Conservation (phyloP, 64 coral and sea anemone species). For the Stichodactyla mertensii region DNA sequence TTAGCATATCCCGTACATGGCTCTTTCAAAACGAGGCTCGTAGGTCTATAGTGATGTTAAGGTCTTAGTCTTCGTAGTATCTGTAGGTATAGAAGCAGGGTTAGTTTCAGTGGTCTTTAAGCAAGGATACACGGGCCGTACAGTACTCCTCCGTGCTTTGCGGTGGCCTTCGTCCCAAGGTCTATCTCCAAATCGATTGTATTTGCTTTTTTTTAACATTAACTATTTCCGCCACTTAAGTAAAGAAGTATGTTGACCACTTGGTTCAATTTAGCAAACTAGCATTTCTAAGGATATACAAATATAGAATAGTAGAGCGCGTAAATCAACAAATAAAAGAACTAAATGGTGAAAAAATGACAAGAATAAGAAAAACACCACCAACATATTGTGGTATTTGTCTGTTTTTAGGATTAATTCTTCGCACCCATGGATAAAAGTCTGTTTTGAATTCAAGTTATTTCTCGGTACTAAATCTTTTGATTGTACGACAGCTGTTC, state of each 20-base stretch:
- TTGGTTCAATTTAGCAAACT: background rate
- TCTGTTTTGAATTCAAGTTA: too few relatives aligned
- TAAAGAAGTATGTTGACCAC: background rate
- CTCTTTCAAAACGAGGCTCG: too few relatives aligned
- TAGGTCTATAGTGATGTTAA: too few relatives aligned
- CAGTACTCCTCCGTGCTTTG: background rate
- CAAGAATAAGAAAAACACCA: background rate
- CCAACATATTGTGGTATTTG: too few relatives aligned
- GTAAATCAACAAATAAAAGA: background rate
- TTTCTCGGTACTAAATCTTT: too few relatives aligned
- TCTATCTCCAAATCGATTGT: background rate
- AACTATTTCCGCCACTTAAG: slow-evolving; percentile 1
- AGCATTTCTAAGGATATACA: background rate
- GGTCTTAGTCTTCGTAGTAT: too few relatives aligned
- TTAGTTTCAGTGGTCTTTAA: background rate
- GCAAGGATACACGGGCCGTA: background rate
- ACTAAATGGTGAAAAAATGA: background rate
- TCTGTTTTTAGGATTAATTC: too few relatives aligned
- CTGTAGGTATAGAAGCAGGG: too few relatives aligned
- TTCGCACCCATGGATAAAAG: too few relatives aligned
- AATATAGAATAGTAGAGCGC: background rate
- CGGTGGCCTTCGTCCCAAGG: background rate
- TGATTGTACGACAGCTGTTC: too few relatives aligned
- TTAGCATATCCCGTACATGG: too few relatives aligned
- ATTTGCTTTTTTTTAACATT: background rate